Evolutionary conservation across 2,113 vertebrate genomes (phyloP).

Genomic region (Halcyon malimbica): DNA sequence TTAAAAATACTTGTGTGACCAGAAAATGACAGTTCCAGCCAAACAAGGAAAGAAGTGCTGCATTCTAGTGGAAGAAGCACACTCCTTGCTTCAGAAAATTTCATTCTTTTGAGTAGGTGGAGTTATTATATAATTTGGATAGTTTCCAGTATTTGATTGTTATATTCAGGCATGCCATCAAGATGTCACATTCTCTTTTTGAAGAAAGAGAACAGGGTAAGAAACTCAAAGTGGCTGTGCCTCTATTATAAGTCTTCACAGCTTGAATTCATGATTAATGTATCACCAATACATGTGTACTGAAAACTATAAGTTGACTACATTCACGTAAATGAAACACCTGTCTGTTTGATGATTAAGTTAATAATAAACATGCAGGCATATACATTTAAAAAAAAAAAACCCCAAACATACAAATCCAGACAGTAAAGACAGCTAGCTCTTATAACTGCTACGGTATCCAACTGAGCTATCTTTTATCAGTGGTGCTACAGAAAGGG

Average conservation of each 20-base stretch:
- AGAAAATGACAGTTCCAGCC: neutral
- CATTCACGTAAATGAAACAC: neutral
- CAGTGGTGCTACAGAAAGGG: neutral
- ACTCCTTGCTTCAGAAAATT: neutral
- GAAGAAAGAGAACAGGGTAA: neutral
- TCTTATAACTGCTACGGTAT: neutral
- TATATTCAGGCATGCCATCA: neutral
- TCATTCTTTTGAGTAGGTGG: neutral
- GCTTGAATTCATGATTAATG: neutral
- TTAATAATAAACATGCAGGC: neutral
- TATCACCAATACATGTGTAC: neutral
- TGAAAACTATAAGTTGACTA: neutral
- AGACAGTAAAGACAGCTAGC: neutral
- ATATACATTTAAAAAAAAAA: neutral
- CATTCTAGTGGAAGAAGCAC: neutral
- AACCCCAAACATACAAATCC: fast-evolving
- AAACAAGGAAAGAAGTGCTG: neutral
- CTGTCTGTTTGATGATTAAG: neutral
- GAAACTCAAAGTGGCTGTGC: neutral
- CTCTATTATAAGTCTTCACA: neutral
- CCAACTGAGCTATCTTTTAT: neutral
- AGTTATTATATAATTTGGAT: neutral
- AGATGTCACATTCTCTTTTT: neutral
- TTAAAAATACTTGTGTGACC: neutral
- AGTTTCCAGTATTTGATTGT: neutral